phyloP scores from a whole-genome alignment of 37 sponge, comb jelly and placozoan species.

The Lycopodina hypogea region DNA sequence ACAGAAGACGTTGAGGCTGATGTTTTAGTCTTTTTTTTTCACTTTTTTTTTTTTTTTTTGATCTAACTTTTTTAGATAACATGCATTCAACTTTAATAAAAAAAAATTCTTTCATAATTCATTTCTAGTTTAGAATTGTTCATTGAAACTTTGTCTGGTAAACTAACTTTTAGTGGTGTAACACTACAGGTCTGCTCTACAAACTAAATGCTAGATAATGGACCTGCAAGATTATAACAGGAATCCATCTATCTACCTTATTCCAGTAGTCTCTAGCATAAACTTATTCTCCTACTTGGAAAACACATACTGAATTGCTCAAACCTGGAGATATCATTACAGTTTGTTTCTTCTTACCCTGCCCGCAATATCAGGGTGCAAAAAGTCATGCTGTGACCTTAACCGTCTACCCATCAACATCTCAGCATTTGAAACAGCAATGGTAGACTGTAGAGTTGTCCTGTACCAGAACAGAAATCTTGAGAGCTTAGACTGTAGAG shows the following conservation, averaged over 20 bases:
- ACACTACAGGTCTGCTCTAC: no score
- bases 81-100: no score
- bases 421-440: background rate
- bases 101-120: no score
- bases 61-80: no score
- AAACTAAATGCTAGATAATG: no score
- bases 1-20: no score
- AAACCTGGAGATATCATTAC: background rate
- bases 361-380: background rate
- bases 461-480: conserved; percentile 18
- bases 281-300: background rate
- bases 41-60: no score
- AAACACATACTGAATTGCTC: background rate
- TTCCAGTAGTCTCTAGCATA: background rate
- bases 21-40: no score
- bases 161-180: no score
- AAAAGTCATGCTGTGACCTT: background rate
- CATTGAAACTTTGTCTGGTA: no score
- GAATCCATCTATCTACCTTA: background rate
- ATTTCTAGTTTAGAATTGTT: no score
- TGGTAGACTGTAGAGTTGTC: conserved; percentile 18
- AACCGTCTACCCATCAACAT: background rate
- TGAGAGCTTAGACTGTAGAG: conserved; percentile 14
- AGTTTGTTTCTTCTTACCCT: background rate
- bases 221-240: background rate